These are phyloP conservation scores for Oncopeltus fasciatus DNA, from an alignment of 1,140 invertebrate genomes.

Conservation along the genomic window DNA sequence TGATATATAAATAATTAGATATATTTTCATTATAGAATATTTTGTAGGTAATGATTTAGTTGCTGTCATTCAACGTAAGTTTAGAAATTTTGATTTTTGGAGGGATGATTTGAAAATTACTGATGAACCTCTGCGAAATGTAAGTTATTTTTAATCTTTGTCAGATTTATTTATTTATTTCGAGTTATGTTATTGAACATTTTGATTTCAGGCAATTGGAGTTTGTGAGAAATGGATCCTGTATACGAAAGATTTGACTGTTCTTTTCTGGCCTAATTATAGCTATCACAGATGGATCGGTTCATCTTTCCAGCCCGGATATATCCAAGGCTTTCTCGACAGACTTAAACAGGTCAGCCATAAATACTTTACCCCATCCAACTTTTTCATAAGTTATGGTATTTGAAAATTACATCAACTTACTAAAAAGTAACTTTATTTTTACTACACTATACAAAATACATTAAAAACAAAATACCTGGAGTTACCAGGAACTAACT, in stretches of 20 bases:
- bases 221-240: neutral
- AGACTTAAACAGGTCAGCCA: neutral
- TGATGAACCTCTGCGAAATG: neutral
- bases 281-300: neutral
- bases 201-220: neutral
- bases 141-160: neutral
- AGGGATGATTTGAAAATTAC: neutral
- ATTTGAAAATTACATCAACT: no score
- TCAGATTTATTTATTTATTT: neutral
- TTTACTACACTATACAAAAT: no score
- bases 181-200: neutral
- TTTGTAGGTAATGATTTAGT: constrained; percentile 4
- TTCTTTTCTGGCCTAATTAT: constrained; percentile 12
- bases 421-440: no score
- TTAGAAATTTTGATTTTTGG: neutral
- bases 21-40: no score
- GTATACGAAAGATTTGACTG: neutral
- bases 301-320: neutral
- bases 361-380: no score
- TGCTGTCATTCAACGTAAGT: neutral
- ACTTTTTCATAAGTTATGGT: no score
- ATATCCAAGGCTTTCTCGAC: neutral
- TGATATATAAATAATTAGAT: neutral
- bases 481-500: no score
- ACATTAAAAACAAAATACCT: no score